phyloP scores from a whole-genome alignment of 1,140 invertebrate species.

The Eurytemora carolleeae region DNA sequence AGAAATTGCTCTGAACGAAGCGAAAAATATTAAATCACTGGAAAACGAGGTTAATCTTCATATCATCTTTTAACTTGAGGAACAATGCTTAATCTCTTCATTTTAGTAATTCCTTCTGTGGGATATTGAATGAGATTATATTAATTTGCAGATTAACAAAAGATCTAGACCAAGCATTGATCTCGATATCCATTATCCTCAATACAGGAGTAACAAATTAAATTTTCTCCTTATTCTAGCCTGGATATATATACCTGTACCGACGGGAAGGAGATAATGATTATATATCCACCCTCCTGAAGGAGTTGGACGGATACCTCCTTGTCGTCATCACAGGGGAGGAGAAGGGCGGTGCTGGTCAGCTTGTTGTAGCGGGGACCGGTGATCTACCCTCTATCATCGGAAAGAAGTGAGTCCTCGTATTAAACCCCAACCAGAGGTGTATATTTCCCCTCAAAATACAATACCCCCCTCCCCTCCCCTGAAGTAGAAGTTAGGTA shows the following conservation, averaged over 20 bases:
- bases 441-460: no score
- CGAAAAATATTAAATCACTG: not conserved
- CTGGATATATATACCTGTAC: not conserved
- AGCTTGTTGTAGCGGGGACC: not conserved
- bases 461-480: no score
- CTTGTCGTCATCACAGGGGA: not conserved
- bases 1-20: not conserved
- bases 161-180: no score
- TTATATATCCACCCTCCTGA: not conserved
- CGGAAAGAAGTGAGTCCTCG: not conserved
- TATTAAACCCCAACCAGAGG: not conserved
- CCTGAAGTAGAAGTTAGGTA: no score
- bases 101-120: no score
- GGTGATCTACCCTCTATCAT: not conserved
- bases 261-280: not conserved
- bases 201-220: no score
- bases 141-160: no score
- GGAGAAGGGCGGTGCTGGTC: not conserved
- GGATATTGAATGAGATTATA: no score
- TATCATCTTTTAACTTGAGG: no score
- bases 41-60: not conserved
- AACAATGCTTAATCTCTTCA: no score
- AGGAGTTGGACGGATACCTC: not conserved
- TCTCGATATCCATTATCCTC: no score
- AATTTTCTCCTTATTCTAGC: not conserved